phyloP scores from a whole-genome alignment of 1,140 invertebrate species.

The Nasonia vitripennis region DNA sequence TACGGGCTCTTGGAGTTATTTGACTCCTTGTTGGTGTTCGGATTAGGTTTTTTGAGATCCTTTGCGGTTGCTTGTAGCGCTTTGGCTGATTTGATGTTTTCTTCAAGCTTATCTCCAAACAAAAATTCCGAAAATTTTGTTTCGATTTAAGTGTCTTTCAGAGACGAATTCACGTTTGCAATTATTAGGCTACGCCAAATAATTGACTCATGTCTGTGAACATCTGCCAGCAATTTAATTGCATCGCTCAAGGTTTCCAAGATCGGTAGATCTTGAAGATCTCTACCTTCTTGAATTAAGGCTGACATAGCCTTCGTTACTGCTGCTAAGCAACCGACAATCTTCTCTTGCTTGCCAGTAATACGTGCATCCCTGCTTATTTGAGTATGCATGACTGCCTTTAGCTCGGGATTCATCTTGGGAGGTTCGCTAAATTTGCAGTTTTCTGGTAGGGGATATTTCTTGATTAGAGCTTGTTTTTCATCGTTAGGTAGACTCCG shows the following conservation, averaged over 20 bases:
- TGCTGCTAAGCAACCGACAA: conserved; percentile 43
- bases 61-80: no score
- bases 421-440: no score
- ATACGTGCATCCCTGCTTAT: conserved; percentile 48
- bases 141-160: conserved; percentile 27
- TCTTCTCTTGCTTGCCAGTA: conserved; percentile 50
- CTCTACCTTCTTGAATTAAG: conserved; percentile 14
- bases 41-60: not conserved
- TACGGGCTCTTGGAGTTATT: conserved; percentile 34
- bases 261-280: conserved; percentile 17
- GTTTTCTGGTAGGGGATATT: no score
- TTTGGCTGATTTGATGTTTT: no score
- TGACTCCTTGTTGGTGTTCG: conserved; percentile 15
- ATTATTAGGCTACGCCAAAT: conserved; percentile 43
- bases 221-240: conserved; percentile 43
- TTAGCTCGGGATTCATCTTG: no score
- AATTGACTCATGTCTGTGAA: conserved; percentile 43
- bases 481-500: no score
- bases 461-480: no score
- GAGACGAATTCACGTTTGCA: conserved; percentile 39
- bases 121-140: no score
- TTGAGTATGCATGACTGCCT: not conserved
- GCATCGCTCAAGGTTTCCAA: conserved; percentile 50
- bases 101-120: no score
- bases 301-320: conserved; percentile 33